Evolutionary conservation across 2,113 vertebrate genomes (phyloP).

Genomic region (Heteronetta atricapilla): DNA sequence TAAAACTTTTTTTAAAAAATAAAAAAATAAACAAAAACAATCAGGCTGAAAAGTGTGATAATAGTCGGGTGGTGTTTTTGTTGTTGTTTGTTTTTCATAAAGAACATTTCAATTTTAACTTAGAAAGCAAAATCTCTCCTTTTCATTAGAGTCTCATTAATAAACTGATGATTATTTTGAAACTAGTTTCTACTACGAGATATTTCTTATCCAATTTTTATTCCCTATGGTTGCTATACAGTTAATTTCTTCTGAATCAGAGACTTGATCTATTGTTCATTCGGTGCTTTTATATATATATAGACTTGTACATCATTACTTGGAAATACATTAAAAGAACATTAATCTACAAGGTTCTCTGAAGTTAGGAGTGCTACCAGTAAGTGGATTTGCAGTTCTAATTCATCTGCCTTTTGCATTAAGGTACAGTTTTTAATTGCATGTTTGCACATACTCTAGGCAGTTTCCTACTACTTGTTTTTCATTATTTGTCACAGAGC

Average conservation of each 20-base stretch:
- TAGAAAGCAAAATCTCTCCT: neutral
- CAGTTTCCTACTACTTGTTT: constrained; percentile 3
- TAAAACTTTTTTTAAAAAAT: neutral
- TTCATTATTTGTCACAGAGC: neutral
- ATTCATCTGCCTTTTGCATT: constrained; percentile 42
- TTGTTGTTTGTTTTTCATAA: neutral
- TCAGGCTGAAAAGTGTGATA: neutral
- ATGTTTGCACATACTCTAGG: neutral
- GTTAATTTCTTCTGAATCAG: neutral
- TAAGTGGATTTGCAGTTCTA: constrained; percentile 44
- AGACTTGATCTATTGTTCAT: neutral
- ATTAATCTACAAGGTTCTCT: constrained; percentile 5
- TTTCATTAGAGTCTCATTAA: neutral
- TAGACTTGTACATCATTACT: neutral
- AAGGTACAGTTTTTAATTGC: constrained; percentile 5
- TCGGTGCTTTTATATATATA: neutral
- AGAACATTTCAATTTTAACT: neutral
- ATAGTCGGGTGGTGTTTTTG: neutral
- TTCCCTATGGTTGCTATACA: neutral
- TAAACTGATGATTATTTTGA: neutral
- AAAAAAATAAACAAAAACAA: too few relatives aligned
- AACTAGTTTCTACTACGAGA: constrained; percentile 10
- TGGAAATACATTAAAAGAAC: constrained; percentile 40
- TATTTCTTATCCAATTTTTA: neutral
- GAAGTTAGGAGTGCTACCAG: constrained; percentile 21